Conservation (phyloP, 2,888 invertebrate species). For the Pyrocoelia pectoralis region DNA sequence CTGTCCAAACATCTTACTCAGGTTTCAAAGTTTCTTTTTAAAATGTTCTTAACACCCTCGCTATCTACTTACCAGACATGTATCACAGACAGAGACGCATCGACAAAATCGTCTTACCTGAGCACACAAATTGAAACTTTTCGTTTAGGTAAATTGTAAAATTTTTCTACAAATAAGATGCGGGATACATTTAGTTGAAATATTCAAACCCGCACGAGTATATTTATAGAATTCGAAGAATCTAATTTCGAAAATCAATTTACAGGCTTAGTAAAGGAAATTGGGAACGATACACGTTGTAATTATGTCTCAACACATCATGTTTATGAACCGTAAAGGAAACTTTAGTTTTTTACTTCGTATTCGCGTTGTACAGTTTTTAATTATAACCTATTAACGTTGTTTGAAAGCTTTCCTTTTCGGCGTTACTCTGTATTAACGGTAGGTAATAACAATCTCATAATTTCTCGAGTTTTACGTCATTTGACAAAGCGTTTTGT, state of each 20-base stretch:
- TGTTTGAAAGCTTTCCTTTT: too few relatives aligned
- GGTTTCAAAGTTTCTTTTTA: constrained; percentile 30
- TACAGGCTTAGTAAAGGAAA: constrained; percentile 24
- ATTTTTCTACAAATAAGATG: constrained; percentile 10
- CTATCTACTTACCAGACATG: constrained; percentile 33
- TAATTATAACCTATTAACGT: too few relatives aligned
- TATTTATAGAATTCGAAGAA: constrained; percentile 20
- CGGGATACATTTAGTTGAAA: neutral
- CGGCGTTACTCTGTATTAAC: too few relatives aligned
- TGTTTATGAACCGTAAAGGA: too few relatives aligned
- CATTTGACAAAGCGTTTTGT: constrained; percentile 8
- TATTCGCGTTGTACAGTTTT: too few relatives aligned
- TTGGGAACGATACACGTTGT: constrained; percentile 22
- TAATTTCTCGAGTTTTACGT: too few relatives aligned
- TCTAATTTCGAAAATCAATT: constrained; percentile 28
- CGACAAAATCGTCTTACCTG: constrained; percentile 24
- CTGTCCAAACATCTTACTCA: constrained; percentile 25
- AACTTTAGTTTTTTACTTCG: too few relatives aligned
- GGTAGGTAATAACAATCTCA: too few relatives aligned
- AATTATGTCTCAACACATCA: constrained; percentile 21
- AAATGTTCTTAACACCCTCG: constrained; percentile 33
- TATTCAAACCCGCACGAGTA: neutral
- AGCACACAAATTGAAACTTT: constrained; percentile 31
- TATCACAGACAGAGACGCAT: constrained; percentile 32
- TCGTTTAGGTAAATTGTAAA: constrained; percentile 16